Evolutionary conservation across 2,888 invertebrate species (phyloP), one percentile per base, ranked within the genome.

Genomic region (Pheosia gnoma): DNA sequence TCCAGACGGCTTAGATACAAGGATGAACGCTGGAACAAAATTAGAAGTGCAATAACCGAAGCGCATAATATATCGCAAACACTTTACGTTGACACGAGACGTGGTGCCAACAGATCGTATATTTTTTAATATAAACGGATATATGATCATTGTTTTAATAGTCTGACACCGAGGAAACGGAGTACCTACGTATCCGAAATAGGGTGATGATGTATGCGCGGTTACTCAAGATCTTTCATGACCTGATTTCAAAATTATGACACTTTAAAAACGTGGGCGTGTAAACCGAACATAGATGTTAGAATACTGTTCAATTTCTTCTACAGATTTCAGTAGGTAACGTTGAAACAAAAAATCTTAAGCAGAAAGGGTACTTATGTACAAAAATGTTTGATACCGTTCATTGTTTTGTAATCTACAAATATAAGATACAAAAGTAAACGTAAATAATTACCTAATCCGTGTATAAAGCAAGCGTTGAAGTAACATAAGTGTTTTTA

Each of bases 11-110:
- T 75, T 65, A 78, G 80, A 81, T 78, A 77, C 80, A 78, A 73
- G 75, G 79, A 84, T 83, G 83, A 82, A 83, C 78, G 81, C 60
- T 81, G 75, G 77, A 72, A 68, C 79, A 76, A 81, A 87, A 87
- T 87, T 87, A 87, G 83, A 82, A 73, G 82, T 82, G 85, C 84
- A 84, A 85, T 86, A 86, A 84, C 86, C 84, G 79, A 62, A 71
- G 66, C 66, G 65, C 79, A 83, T 25, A 25, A 25, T 25, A 25
- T 86, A 88, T 85, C 83, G 87, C 83, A 85, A 68, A 65, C 83
- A 84, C 81, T 87, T 87, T 85, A 87, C 79, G 71, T 68, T 81
- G 81, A 77, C 81, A 78, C 63, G 70, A 63, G 71, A 66, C 69
- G 68, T 78, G 64, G 72, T 72, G 75, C 67, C 65, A 65, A 64